A percentile compares a stretch with the other conserved stretches of the same genome.
These are phyloP conservation scores for Icerya purchasi DNA, from an alignment of 2,888 invertebrate species.

Conservation along the genomic window DNA sequence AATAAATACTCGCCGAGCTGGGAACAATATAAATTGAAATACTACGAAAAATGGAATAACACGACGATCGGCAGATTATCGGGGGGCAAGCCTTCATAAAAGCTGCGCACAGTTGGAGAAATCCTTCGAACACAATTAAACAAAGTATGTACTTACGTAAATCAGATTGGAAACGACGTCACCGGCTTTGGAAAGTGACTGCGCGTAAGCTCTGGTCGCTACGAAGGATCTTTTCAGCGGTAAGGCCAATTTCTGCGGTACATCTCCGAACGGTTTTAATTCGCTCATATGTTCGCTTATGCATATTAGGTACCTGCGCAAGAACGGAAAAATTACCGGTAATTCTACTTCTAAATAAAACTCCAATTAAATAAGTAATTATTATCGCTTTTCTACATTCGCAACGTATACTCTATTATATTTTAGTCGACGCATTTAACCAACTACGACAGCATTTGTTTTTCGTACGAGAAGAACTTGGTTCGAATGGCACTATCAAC, in stretches of 20 bases:
- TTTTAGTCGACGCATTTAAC: too few relatives aligned
- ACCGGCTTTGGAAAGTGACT: conserved; percentile 60
- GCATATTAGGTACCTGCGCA: conserved; percentile 55
- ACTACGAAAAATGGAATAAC: too few relatives aligned
- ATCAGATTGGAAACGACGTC: conserved; percentile 58
- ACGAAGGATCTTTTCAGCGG: conserved; percentile 84
- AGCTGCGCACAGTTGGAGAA: too few relatives aligned
- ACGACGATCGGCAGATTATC: too few relatives aligned
- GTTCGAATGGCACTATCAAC: too few relatives aligned
- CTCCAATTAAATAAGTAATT: neutral
- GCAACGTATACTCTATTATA: neutral
- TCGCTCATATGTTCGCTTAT: conserved; percentile 81
- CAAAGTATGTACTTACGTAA: conserved; percentile 33
- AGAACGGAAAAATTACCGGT: too few relatives aligned
- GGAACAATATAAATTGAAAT: too few relatives aligned
- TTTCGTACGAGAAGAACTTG: too few relatives aligned
- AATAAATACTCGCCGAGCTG: too few relatives aligned
- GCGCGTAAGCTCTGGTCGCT: conserved; percentile 81
- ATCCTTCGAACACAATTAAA: too few relatives aligned
- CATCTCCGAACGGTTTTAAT: conserved; percentile 84
- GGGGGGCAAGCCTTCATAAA: too few relatives aligned
- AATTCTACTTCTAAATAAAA: neutral
- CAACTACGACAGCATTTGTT: too few relatives aligned
- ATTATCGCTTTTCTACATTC: neutral
- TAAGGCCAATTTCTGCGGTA: conserved; percentile 70